Percentiles rank a stretch among this genome's conserved stretches.
These are phyloP conservation scores for Gulo gulo DNA, from an alignment of 2,113 vertebrate genomes.

Conservation along the genomic window DNA sequence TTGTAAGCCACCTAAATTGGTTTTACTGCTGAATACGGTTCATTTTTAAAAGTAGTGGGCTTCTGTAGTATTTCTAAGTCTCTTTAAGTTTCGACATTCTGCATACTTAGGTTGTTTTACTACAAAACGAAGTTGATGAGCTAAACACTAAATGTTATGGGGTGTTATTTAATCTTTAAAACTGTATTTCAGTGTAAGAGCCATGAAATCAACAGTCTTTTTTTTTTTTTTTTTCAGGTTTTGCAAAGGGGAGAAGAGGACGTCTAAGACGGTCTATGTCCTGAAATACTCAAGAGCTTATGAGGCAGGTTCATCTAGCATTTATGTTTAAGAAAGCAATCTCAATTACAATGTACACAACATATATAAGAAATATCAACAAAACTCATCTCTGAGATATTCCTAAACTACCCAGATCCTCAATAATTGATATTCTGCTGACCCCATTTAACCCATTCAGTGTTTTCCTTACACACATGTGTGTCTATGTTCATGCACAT, in stretches of 20 bases:
- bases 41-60: neutral
- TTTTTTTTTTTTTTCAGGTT: neutral
- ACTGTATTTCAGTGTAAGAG: neutral
- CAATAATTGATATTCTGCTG: neutral
- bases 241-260: neutral
- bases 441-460: too few species aligned
- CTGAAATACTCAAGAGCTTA: neutral
- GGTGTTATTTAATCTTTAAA: neutral
- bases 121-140: neutral
- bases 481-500: neutral
- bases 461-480: neutral
- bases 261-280: fast-evolving
- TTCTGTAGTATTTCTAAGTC: fast-evolving
- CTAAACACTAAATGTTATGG: too few species aligned
- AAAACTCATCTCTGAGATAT: neutral
- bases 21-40: neutral
- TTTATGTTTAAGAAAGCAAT: neutral
- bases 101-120: neutral
- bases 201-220: fast-evolving
- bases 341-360: fast-evolving
- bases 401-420: neutral
- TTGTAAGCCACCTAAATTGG: neutral
- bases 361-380: fast-evolving
- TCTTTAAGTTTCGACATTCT: neutral
- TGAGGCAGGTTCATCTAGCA: too few species aligned